Percentiles rank a stretch among this genome's conserved stretches.
These are phyloP conservation scores for Psephotus haematonotus DNA, from an alignment of 2,113 vertebrate genomes.

Conservation along the genomic window DNA sequence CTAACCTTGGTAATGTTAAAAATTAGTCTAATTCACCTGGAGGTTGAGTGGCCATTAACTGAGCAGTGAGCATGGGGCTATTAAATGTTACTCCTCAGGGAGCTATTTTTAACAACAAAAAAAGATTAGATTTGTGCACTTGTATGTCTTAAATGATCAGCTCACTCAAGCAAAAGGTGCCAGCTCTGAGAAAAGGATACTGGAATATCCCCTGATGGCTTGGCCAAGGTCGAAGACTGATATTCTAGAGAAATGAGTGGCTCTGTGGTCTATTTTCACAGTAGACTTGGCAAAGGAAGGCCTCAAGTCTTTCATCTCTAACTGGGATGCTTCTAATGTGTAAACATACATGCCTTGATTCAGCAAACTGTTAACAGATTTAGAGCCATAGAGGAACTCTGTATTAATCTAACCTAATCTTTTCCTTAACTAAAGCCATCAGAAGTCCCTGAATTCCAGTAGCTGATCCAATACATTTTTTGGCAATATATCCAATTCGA, in stretches of 20 bases:
- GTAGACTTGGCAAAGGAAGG: not conserved
- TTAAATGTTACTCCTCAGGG: constrained; percentile 2
- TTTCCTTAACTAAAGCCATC: not conserved
- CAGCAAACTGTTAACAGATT: not conserved
- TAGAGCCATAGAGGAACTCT: not conserved
- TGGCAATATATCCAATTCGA: not conserved
- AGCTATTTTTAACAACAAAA: not conserved
- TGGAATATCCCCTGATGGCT: not conserved
- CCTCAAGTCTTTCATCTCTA: not conserved
- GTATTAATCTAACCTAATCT: not conserved
- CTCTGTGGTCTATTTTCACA: not conserved
- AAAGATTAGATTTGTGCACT: not conserved
- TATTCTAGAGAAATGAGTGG: not conserved
- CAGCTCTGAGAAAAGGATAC: not conserved
- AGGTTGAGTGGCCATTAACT: not conserved
- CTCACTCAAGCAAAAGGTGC: not conserved
- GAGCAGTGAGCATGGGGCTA: not conserved
- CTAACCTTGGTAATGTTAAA: constrained; percentile 36
- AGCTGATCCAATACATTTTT: not conserved
- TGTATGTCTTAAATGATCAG: not conserved
- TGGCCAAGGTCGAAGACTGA: not conserved
- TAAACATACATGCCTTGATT: not conserved
- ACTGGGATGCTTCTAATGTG: not conserved
- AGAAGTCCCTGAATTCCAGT: not conserved
- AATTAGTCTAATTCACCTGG: constrained; percentile 16